Percentiles rank a stretch among this genome's conserved stretches.
These are phyloP conservation scores for Sprattus sprattus DNA, from an alignment of 2,113 vertebrate species.

Conservation along the genomic window DNA sequence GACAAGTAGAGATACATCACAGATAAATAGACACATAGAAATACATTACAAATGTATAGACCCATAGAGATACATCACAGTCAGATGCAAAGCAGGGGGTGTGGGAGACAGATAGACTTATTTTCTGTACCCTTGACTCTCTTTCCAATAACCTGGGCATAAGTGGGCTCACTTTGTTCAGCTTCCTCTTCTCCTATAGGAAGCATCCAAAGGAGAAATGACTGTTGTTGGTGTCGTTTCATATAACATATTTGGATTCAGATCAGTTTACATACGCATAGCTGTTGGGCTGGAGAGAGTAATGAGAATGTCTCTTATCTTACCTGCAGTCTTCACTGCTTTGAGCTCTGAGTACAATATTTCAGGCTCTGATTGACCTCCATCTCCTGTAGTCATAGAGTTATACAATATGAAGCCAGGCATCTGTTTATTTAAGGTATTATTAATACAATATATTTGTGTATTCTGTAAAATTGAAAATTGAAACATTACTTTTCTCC, in stretches of 20 bases:
- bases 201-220: neutral
- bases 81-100: too few relatives aligned
- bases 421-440: neutral
- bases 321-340: neutral
- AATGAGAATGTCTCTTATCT: neutral
- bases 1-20: too few relatives aligned
- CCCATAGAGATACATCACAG: too few relatives aligned
- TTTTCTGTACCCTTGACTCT: neutral
- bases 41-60: too few relatives aligned
- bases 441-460: neutral
- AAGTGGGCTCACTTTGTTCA: neutral
- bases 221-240: neutral
- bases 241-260: neutral
- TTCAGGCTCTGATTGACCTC: neutral
- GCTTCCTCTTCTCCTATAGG: neutral
- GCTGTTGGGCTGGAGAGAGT: neutral
- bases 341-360: neutral
- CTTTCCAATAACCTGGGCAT: neutral
- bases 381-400: neutral
- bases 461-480: neutral
- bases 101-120: neutral
- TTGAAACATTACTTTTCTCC: neutral
- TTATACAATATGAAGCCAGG: neutral
- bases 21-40: too few relatives aligned
- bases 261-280: too few relatives aligned